Evolutionary conservation across 2,113 vertebrate genomes (phyloP).

Genomic region (Nycticebus coucang): DNA sequence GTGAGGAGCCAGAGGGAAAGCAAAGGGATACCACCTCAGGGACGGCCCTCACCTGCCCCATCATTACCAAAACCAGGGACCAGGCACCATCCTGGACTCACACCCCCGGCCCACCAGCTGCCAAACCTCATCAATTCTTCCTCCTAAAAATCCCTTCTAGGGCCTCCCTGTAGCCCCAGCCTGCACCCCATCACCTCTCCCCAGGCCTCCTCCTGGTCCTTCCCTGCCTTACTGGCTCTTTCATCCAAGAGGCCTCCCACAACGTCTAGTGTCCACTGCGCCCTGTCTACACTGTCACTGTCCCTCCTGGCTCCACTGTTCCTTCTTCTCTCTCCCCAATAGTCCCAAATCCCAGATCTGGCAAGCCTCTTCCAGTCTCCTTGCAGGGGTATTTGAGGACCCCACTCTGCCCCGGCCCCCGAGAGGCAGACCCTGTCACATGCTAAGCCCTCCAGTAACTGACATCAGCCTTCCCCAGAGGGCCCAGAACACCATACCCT

Average conservation of each 20-base stretch:
- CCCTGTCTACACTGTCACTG: not conserved
- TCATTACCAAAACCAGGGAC: not conserved
- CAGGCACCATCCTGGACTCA: not conserved
- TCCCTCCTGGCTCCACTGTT: not conserved
- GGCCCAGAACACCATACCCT: no score
- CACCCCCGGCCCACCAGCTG: not conserved
- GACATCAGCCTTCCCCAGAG: not conserved
- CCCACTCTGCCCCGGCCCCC: no score
- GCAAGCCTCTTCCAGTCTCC: not conserved
- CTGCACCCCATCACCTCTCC: not conserved
- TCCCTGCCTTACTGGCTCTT: not conserved
- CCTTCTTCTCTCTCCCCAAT: not conserved
- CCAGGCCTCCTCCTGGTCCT: not conserved
- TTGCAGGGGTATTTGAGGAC: not conserved
- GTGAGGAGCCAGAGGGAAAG: not conserved
- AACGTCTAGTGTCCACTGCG: fast-evolving
- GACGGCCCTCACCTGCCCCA: fast-evolving
- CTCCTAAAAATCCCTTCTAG: not conserved
- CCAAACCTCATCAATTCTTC: fast-evolving
- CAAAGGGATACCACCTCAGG: not conserved
- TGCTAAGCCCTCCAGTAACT: no score
- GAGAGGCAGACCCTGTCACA: not conserved
- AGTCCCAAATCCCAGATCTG: not conserved
- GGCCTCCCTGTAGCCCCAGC: no score
- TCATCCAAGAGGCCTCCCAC: not conserved